Base-by-base conservation (phyloP, 2,113 vertebrate species). In the Macroglossus sobrinus region DNA sequence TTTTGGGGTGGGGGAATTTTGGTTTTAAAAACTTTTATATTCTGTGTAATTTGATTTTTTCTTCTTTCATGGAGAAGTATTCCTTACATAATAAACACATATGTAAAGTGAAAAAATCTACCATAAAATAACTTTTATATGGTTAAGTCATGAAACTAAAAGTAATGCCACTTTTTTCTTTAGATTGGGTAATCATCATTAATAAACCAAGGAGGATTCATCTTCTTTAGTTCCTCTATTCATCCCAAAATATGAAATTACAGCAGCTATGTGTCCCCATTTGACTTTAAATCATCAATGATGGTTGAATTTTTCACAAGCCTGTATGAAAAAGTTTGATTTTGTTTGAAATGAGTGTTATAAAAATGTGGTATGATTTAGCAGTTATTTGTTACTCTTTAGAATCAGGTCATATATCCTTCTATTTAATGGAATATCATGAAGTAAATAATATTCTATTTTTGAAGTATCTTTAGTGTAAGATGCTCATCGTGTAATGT, bases 91-190 rank as follows among this genome's bases (percentile, higher is more conserved):
- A 55, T 89, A 92, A 55, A 30, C 28, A 89, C 61, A 87, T 43
- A 43, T 35, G 28, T 38, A 81, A 92, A 50, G 5, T 68, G 35
- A 71, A 72, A 84, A 35, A 28, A 59, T 28, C 22, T 26, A 38
- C 13, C 1, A 18, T 84, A n/a, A 57, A 57, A 26, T 91, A 89
- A 72, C 26, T 94, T 88, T 92, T 89, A 93, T 8, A 84, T 30
- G 74, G 59, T 87, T 82, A 93, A 87, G 88, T 71, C 16, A 68
- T 80, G 78, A 74, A 92, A 92, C 84, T 55, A 94, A 80, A 35
- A 91, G 59, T 40, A 38, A 78, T 61, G 53, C 15, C 18, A 38
- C 64, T 55, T 80, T 87, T 78, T 71, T 47, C 50, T 38, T 87
- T 61, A 68, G 66, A 3, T 40, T 75, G 87, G 18, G 14, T 86